A percentile compares a stretch with the other conserved stretches of the same genome.
Evolutionary conservation across 2,888 invertebrate genomes (phyloP).

Genomic region (Kuschelorhynchus macadamiae): DNA sequence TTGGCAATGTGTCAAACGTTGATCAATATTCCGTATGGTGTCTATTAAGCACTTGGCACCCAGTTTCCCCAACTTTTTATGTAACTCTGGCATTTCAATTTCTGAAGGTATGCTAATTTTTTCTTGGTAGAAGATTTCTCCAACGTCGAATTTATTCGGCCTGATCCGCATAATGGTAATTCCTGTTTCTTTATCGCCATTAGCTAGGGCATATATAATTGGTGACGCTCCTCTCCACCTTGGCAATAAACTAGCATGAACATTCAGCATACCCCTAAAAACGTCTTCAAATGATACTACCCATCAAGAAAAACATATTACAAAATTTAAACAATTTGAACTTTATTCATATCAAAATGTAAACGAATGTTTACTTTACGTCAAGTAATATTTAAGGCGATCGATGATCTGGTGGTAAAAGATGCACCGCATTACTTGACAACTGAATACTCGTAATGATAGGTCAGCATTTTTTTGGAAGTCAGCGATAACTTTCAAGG

Average conservation of each 20-base stretch:
- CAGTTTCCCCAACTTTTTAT: conserved; percentile 75
- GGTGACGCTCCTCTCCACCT: conserved; percentile 96
- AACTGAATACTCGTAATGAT: too few relatives aligned
- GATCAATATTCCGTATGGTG: conserved; percentile 74
- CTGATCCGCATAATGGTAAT: conserved; percentile 90
- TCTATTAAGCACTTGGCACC: conserved; percentile 80
- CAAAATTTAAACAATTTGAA: too few relatives aligned
- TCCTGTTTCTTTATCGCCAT: conserved; percentile 86
- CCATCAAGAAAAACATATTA: too few relatives aligned
- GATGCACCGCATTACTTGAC: too few relatives aligned
- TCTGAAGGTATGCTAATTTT: conserved; percentile 72
- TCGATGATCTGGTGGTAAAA: too few relatives aligned
- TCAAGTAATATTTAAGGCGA: too few relatives aligned
- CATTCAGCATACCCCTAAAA: conserved; percentile 90
- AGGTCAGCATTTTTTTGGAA: too few relatives aligned
- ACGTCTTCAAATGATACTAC: too few relatives aligned
- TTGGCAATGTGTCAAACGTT: conserved; percentile 72
- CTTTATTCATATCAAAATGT: too few relatives aligned
- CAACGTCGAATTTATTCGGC: conserved; percentile 86
- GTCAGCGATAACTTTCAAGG: too few relatives aligned
- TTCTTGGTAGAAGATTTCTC: conserved; percentile 77
- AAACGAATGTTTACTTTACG: too few relatives aligned
- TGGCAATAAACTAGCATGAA: conserved; percentile 93
- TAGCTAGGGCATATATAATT: conserved; percentile 86
- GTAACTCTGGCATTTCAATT: conserved; percentile 77